phyloP scores from a whole-genome alignment of 1,140 invertebrate species.

The Lordiphosa stackelbergi region DNA sequence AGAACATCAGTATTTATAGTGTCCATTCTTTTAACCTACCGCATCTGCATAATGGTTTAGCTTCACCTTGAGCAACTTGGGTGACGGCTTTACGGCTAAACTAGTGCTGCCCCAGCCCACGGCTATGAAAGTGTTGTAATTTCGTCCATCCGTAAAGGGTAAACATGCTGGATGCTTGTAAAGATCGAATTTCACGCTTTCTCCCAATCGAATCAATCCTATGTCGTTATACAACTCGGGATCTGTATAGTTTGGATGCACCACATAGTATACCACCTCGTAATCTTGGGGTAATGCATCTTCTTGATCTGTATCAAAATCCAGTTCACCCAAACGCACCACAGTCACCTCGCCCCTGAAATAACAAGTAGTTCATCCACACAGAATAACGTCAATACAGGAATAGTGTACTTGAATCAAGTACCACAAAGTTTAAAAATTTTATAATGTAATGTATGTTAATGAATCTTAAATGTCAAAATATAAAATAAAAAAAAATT shows the following conservation, averaged over 20 bases:
- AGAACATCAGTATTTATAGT: constrained; percentile 11
- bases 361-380: background rate
- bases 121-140: constrained; percentile 41
- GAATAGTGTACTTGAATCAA: too few relatives aligned
- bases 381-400: too few relatives aligned
- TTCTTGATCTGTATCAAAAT: constrained; percentile 44
- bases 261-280: constrained; percentile 26
- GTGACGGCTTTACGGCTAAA: constrained; percentile 30
- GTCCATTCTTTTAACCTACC: constrained; percentile 4
- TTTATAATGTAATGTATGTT: too few relatives aligned
- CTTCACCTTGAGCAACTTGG: constrained; percentile 79
- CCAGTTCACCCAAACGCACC: constrained; percentile 65
- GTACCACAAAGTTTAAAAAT: too few relatives aligned
- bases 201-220: constrained; percentile 46
- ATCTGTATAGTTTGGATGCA: constrained; percentile 50
- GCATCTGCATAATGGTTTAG: constrained; percentile 56
- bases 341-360: constrained; percentile 56
- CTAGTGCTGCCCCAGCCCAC: constrained; percentile 59
- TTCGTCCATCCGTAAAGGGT: constrained; percentile 39
- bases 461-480: too few relatives aligned
- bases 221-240: constrained; percentile 65
- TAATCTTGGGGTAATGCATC: constrained; percentile 62
- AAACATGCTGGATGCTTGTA: constrained; percentile 72
- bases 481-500: too few relatives aligned
- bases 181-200: constrained; percentile 46